Evolutionary conservation across 1,140 invertebrate genomes (phyloP), one percentile per base, ranked within the genome.

Genomic region (Artemia franciscana): DNA sequence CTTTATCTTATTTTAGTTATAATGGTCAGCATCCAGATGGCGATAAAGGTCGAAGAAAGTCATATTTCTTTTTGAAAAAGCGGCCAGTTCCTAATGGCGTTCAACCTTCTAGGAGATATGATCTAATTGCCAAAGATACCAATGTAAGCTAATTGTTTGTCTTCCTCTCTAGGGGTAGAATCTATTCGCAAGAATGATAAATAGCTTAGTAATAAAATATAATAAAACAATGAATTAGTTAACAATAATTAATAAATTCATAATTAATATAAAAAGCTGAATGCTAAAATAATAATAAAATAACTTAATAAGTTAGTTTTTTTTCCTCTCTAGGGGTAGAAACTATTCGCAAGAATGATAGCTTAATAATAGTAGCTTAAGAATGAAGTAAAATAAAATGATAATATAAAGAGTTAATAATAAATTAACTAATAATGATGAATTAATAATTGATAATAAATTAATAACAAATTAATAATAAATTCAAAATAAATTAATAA

Each of bases 1-100:
- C 39, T 51, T 18, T 12, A 18, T 15, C 62, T 66, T 59, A 27
- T 76, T 76, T 56, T 77, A 95, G 92, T 67, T 95, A 95, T 76
- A 96, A 97, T 83, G 92, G 92, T 61, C 88, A 84, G 71, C 77
- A 96, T 66, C 88, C 90, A 61, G 84, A 86, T 69, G 91, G 89
- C 27, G 91, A 95, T 75, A 84, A 89, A 67, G 91, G 91, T 12
- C 78, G 93, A 60, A 81, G 88, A 69, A 81, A 87, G 70, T 94
- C 89, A 75, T 95, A 96, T 78, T 96, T 95, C 77, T 81, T 91
- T 62, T 76, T 97, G 24, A 85, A 84, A 72, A 84, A 90, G 73
- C 79, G 91, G 68, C 78, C 81, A 61, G 77, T 80, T 65, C 78
- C 91, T 27, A 97, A 94, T 75, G 92, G 93, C 28, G 91, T 98